Evolutionary conservation across 1,140 invertebrate species (phyloP).

Genomic region (Neomicropteryx cornuta): DNA sequence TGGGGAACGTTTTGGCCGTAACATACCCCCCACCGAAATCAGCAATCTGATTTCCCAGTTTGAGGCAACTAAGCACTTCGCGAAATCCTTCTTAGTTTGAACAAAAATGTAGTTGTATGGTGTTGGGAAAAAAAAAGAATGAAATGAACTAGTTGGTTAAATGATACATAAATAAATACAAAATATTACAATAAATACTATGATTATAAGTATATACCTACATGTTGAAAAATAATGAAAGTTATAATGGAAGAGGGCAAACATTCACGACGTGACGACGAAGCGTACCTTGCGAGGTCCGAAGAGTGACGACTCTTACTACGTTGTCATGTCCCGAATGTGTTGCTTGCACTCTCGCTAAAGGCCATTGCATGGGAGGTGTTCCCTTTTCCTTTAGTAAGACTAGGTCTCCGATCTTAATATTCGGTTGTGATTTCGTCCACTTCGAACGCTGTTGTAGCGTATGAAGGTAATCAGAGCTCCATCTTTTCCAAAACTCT

Average conservation of each 20-base stretch:
- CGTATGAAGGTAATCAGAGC: neutral
- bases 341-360: slow-evolving; percentile 12
- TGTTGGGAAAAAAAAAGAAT: too few species aligned
- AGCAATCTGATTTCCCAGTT: too few species aligned
- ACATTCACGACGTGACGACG: slow-evolving; percentile 5
- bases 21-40: too few species aligned
- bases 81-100: too few species aligned
- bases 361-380: slow-evolving; percentile 14
- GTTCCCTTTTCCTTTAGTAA: neutral
- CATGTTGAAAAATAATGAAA: too few species aligned
- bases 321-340: slow-evolving; percentile 11
- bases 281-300: slow-evolving; percentile 4
- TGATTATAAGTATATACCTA: too few species aligned
- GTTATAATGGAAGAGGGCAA: slow-evolving; percentile 6
- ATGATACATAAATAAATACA: too few species aligned
- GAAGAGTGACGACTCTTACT: slow-evolving; percentile 13
- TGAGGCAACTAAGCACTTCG: too few species aligned
- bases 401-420: neutral
- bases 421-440: neutral
- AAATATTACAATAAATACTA: too few species aligned
- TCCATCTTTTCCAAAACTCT: neutral
- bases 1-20: too few species aligned
- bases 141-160: too few species aligned
- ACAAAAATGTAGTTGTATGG: too few species aligned
- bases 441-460: neutral